A percentile compares a stretch with the other conserved stretches of the same genome.
phyloP scores from a whole-genome alignment of 2,797 vertebrate genomes.

The Chelon labrosus region DNA sequence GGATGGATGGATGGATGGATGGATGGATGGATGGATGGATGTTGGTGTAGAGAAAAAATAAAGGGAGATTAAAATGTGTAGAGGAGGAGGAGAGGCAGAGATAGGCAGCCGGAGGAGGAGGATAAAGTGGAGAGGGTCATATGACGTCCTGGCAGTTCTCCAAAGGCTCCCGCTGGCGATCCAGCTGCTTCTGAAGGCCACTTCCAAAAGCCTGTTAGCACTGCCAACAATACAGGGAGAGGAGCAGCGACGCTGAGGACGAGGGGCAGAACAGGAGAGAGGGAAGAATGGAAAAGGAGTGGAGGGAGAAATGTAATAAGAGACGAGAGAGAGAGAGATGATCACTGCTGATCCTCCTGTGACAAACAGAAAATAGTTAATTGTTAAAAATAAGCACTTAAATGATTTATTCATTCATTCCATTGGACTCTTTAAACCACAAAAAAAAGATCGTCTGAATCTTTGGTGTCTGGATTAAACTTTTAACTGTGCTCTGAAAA shows the following conservation, averaged over 20 bases:
- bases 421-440: no score
- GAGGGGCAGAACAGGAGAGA: slow-evolving; percentile 5
- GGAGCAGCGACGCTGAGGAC: background rate
- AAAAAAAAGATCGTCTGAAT: no score
- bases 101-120: slow-evolving; percentile 44
- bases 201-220: slow-evolving; percentile 40
- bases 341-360: background rate
- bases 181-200: slow-evolving; percentile 67
- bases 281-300: background rate
- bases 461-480: no score
- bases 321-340: background rate
- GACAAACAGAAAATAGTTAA: slow-evolving; percentile 1
- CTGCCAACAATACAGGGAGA: slow-evolving; percentile 46
- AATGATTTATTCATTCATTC: no score
- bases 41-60: slow-evolving; percentile 4
- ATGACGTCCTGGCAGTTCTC: slow-evolving; percentile 55
- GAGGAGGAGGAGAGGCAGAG: slow-evolving; percentile 40
- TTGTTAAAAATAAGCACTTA: no score
- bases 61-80: slow-evolving; percentile 44
- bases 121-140: slow-evolving; percentile 44
- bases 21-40: background rate
- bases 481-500: no score
- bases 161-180: slow-evolving; percentile 53
- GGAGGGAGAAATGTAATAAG: background rate
- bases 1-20: slow-evolving; percentile 18